phyloP scores from a whole-genome alignment of 2,797 vertebrate species.

The Cichlasoma orientale region DNA sequence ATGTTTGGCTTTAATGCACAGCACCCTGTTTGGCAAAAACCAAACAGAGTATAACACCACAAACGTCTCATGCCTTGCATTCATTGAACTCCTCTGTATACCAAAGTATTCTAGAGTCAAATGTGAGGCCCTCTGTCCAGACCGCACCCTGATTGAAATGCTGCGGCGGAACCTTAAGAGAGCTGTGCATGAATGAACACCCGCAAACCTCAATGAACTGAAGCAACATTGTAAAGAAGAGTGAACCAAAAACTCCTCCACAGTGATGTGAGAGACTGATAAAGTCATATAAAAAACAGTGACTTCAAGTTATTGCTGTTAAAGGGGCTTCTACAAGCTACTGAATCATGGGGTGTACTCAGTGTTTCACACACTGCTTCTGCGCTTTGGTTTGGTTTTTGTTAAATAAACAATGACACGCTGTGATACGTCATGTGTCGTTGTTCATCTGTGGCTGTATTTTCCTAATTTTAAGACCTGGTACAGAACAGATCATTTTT shows the following conservation, averaged over 20 bases:
- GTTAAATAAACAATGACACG: too few species aligned
- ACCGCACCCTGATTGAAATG: neutral
- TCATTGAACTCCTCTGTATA: too few species aligned
- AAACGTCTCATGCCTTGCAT: too few species aligned
- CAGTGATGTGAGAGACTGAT: neutral
- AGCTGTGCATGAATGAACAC: neutral
- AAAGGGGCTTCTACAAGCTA: neutral
- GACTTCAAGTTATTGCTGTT: neutral
- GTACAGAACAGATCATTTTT: neutral
- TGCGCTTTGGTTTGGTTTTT: neutral
- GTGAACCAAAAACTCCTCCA: neutral
- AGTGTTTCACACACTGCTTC: neutral
- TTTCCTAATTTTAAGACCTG: neutral
- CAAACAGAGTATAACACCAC: too few species aligned
- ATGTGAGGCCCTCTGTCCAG: neutral
- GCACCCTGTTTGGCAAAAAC: too few species aligned
- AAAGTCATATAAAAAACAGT: neutral
- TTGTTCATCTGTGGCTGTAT: neutral
- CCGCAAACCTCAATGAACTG: neutral
- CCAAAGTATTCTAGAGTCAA: neutral
- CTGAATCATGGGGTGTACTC: neutral
- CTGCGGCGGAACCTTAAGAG: neutral
- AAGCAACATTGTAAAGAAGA: neutral
- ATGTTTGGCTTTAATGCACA: too few species aligned
- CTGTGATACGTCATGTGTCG: too few species aligned